These are phyloP conservation scores for Heliconius hermathena DNA, from an alignment of 1,140 invertebrate genomes.

Conservation along the genomic window DNA sequence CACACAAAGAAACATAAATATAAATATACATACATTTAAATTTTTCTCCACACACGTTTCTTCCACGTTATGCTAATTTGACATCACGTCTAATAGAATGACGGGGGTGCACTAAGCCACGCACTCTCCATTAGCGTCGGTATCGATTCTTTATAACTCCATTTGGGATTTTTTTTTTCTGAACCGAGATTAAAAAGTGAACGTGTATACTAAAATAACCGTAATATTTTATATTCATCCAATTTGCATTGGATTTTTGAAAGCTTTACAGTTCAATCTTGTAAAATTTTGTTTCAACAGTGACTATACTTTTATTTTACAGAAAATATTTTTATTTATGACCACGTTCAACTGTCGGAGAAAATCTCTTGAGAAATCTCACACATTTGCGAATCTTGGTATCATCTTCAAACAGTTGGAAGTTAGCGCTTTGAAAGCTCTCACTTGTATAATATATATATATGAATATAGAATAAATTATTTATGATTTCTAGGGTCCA, in stretches of 20 bases:
- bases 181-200: slow-evolving; percentile 8
- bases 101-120: slow-evolving; percentile 10
- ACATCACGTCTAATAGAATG: slow-evolving; percentile 20
- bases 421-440: background rate
- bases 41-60: background rate
- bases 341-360: background rate
- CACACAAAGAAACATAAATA: background rate
- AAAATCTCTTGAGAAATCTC: background rate
- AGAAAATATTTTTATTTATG: background rate
- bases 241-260: background rate
- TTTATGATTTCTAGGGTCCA: background rate
- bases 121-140: slow-evolving; percentile 25
- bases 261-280: background rate
- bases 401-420: background rate
- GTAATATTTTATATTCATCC: background rate
- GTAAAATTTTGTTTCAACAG: background rate
- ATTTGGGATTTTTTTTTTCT: slow-evolving; percentile 25
- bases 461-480: background rate
- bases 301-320: background rate
- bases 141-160: slow-evolving; percentile 30
- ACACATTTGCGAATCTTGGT: background rate
- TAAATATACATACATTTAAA: background rate
- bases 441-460: background rate
- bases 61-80: slow-evolving; percentile 13
- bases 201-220: background rate